Percentiles rank a stretch among this genome's conserved stretches.
These are phyloP conservation scores for Mirounga angustirostris DNA, from an alignment of 2,113 vertebrate genomes.

Conservation along the genomic window DNA sequence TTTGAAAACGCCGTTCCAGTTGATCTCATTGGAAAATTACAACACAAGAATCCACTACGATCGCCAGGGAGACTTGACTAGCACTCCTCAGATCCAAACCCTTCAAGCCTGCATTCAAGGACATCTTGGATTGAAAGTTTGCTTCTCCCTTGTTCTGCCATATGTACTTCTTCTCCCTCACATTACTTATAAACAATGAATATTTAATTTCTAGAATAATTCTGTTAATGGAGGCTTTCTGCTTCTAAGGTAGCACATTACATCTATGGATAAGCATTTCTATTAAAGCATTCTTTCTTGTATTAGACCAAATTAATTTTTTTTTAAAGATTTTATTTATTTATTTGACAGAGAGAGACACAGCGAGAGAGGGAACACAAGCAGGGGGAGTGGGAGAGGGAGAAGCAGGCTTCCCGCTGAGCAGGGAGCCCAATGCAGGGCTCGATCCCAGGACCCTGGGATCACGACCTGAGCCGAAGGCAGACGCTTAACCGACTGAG, in stretches of 20 bases:
- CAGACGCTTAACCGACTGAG: too few relatives aligned
- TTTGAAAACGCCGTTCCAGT: not conserved
- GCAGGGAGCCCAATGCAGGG: too few relatives aligned
- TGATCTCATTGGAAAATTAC: constrained; percentile 15
- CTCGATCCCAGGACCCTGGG: too few relatives aligned
- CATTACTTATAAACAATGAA: not conserved
- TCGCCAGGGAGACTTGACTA: not conserved
- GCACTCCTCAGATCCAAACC: not conserved
- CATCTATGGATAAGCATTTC: not conserved
- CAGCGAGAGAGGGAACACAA: too few relatives aligned
- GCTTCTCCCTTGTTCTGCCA: not conserved
- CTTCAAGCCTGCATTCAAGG: not conserved
- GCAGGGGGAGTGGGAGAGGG: too few relatives aligned
- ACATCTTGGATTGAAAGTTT: not conserved
- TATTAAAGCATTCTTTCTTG: not conserved
- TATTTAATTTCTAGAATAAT: not conserved
- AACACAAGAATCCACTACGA: not conserved
- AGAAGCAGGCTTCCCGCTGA: too few relatives aligned
- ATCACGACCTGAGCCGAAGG: too few relatives aligned
- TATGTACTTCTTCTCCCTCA: rapidly evolving
- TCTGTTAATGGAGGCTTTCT: not conserved
- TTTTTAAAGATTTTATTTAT: not conserved
- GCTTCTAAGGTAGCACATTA: not conserved
- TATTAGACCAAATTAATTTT: not conserved
- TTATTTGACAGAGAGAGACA: too few relatives aligned